Evolutionary conservation across 2,888 invertebrate genomes (phyloP).

Genomic region (Drosophila eohydei): DNA sequence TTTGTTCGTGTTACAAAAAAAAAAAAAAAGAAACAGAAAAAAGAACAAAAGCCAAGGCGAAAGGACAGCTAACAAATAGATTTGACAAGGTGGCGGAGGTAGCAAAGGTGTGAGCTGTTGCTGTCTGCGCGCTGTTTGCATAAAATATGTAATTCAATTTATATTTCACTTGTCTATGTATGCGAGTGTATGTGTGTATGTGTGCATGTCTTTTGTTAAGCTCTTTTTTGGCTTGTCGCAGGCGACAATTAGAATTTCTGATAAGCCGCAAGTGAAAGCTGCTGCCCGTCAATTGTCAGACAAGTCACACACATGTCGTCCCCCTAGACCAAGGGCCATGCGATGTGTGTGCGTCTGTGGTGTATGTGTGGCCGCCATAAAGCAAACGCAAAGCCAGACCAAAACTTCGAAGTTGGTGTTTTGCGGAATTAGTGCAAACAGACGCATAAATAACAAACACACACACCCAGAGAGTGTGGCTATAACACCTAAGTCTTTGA

Average conservation of each 20-base stretch:
- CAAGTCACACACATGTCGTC: slow-evolving; percentile 30
- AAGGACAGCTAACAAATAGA: slow-evolving; percentile 13
- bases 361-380: slow-evolving; percentile 46
- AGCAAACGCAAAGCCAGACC: slow-evolving; percentile 50
- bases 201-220: slow-evolving; percentile 8
- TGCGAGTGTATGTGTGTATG: slow-evolving; percentile 1
- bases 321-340: neutral
- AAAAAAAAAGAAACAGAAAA: neutral
- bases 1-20: slow-evolving; percentile 33
- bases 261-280: slow-evolving; percentile 71
- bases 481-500: slow-evolving; percentile 71
- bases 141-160: slow-evolving; percentile 80
- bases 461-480: slow-evolving; percentile 1
- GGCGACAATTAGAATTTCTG: slow-evolving; percentile 76
- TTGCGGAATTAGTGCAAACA: slow-evolving; percentile 74
- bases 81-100: slow-evolving; percentile 5
- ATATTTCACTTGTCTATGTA: slow-evolving; percentile 54
- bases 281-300: slow-evolving; percentile 56
- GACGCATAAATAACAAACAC: slow-evolving; percentile 76
- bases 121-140: slow-evolving; percentile 63
- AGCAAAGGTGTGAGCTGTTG: slow-evolving; percentile 7
- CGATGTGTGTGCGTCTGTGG: slow-evolving; percentile 8
- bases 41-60: slow-evolving; percentile 23
- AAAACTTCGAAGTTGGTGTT: slow-evolving; percentile 35
- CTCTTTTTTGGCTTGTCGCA: slow-evolving; percentile 54